These are phyloP conservation scores for Drosophila parthenogenetica DNA, from an alignment of 2,888 invertebrate species.

Conservation along the genomic window DNA sequence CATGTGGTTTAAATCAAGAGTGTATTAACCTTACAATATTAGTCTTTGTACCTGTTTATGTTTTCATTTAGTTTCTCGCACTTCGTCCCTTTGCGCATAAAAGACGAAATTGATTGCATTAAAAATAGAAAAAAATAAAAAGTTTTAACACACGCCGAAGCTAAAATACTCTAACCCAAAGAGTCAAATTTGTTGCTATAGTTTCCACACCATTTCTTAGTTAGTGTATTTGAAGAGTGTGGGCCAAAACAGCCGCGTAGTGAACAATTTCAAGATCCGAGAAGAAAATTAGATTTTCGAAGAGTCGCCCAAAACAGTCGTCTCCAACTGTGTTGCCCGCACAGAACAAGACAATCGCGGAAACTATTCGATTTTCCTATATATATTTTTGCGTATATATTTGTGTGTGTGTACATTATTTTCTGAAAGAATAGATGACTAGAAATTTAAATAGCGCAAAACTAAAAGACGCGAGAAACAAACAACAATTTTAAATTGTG, in stretches of 20 bases:
- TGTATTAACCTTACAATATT: not conserved
- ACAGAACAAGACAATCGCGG: slow-evolving; percentile 57
- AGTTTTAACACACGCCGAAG: no score
- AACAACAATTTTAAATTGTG: slow-evolving; percentile 26
- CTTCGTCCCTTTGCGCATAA: slow-evolving; percentile 39
- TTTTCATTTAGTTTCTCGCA: no score
- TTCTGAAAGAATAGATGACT: slow-evolving; percentile 45
- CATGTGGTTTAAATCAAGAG: not conserved
- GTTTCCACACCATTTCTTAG: not conserved
- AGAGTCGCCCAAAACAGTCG: slow-evolving; percentile 64
- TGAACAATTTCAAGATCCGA: slow-evolving; percentile 38
- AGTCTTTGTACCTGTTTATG: not conserved
- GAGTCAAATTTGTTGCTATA: not conserved
- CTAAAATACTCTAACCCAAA: no score
- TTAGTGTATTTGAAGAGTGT: slow-evolving; percentile 26
- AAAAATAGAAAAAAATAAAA: no score
- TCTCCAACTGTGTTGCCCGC: slow-evolving; percentile 53
- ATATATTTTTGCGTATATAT: slow-evolving; percentile 35
- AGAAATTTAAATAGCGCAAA: slow-evolving; percentile 44
- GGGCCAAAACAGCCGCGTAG: slow-evolving; percentile 54
- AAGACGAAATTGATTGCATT: slow-evolving; percentile 44
- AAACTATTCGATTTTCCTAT: slow-evolving; percentile 18
- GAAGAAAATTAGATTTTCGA: slow-evolving; percentile 64
- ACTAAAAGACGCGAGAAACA: slow-evolving; percentile 27
- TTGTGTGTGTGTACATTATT: slow-evolving; percentile 15